These are phyloP conservation scores for Drosophila arizonae DNA, from an alignment of 1,140 invertebrate genomes.

Conservation along the genomic window DNA sequence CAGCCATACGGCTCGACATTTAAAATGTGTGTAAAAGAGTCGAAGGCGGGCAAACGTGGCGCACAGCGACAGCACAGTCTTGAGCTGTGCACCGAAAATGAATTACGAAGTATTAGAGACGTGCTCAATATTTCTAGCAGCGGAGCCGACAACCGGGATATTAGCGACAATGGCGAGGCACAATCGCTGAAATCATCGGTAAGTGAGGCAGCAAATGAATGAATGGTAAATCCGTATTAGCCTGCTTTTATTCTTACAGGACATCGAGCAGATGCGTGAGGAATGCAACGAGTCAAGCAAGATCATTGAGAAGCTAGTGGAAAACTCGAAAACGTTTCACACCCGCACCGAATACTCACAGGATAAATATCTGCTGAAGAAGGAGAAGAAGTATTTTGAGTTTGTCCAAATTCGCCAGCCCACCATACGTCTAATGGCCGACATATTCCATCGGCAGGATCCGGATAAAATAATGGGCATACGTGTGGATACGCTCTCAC, in stretches of 20 bases:
- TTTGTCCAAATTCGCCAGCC: conserved; percentile 90
- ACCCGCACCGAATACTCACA: conserved; percentile 96
- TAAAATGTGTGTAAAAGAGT: conserved; percentile 87
- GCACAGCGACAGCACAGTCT: conserved; percentile 85
- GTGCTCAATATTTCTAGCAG: conserved; percentile 84
- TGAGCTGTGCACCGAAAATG: conserved; percentile 84
- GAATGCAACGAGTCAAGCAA: conserved; percentile 89
- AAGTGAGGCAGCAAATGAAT: not conserved
- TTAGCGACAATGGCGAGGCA: conserved; percentile 92
- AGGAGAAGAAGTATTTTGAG: conserved; percentile 95
- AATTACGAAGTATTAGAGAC: conserved; percentile 83
- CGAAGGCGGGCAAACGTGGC: conserved; percentile 57
- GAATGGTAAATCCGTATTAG: too few species aligned
- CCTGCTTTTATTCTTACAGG: conserved; percentile 60
- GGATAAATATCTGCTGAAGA: conserved; percentile 97
- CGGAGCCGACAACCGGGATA: conserved; percentile 92
- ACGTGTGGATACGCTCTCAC: conserved; percentile 92
- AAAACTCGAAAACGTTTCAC: conserved; percentile 93
- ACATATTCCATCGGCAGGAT: conserved; percentile 91
- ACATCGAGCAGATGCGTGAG: conserved; percentile 90
- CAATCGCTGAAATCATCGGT: conserved; percentile 90
- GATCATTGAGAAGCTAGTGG: conserved; percentile 93
- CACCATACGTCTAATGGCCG: conserved; percentile 88
- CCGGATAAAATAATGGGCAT: conserved; percentile 90
- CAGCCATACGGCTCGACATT: conserved; percentile 91